Base-by-base conservation (phyloP, 2,113 vertebrate genomes). In the Coturnix japonica region DNA sequence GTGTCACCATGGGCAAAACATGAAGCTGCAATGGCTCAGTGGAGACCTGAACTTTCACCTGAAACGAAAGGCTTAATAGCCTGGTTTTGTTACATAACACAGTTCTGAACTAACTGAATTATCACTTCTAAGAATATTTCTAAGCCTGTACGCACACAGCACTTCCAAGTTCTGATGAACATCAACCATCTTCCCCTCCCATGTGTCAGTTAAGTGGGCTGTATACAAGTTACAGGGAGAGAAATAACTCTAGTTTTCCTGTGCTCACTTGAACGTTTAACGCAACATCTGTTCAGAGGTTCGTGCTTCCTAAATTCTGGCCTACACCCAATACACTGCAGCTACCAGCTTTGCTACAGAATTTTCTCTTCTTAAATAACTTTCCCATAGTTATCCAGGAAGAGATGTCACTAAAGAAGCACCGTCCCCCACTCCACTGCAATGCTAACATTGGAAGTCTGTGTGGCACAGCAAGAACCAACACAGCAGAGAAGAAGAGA, bases 341-440 rank as follows among this genome's bases (percentile, higher is more conserved):
- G 46, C 22, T 56, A 54, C 54, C 61, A 72, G 28, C 16, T 1
- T 37, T 7, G 54, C 33, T 49, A 59, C 9, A 78, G 18, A 17
- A 81, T 63, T 71, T 65, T 49, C 5, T 37, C 54, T 0, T 81
- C 66, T n/a, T 66, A n/a, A 39, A 54, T 14, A 28, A 33, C 39
- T 90, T 78, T 54, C 75, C 54, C 81, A 15, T 2, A 56, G 53
- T n/a, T 69, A 57, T 31, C 49, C 41, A 72, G 39, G 31, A 59
- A 35, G 5, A 12, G 53, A 15, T 6, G 4, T 20, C 44, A 74
- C 47, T 43, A 22, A 73, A 70, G 6, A 0, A 0, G 5, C 5
- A 37, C 12, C 20, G 11, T 72, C 44, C 23, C 61, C 21, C n/a
- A 28, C 9, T 63, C 16, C 20, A n/a, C 60, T 31, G 13, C 30